These are phyloP conservation scores for Dysmachus trigonus DNA, from an alignment of 2,888 invertebrate genomes.

Conservation along the genomic window DNA sequence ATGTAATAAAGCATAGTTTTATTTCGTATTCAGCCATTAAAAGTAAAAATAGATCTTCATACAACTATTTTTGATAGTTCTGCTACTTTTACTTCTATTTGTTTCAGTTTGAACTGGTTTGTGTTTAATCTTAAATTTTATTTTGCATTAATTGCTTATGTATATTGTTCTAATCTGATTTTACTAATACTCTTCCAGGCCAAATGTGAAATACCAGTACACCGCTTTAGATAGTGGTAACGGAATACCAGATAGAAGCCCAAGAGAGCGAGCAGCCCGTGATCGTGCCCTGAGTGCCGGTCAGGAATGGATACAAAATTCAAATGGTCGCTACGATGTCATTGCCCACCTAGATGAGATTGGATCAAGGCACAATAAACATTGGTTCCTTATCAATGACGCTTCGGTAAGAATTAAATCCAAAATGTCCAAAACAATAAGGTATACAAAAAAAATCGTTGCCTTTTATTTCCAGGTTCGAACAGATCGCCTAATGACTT, in stretches of 20 bases:
- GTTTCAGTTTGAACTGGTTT: not conserved
- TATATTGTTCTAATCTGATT: not conserved
- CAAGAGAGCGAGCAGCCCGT: slow-evolving; percentile 71
- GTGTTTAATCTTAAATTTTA: not conserved
- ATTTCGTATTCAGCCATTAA: not conserved
- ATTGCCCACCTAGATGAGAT: slow-evolving; percentile 82
- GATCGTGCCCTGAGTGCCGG: slow-evolving; percentile 75
- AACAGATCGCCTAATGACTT: slow-evolving; percentile 64
- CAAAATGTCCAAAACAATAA: not conserved
- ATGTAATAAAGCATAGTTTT: not conserved
- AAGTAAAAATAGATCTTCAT: not conserved
- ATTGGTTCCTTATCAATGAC: slow-evolving; percentile 91
- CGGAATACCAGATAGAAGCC: slow-evolving; percentile 70
- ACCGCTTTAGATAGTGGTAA: slow-evolving; percentile 72
- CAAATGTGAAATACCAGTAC: slow-evolving; percentile 68
- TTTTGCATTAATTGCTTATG: not conserved
- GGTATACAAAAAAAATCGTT: not conserved
- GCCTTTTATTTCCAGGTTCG: slow-evolving; percentile 57
- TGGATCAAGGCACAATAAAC: slow-evolving; percentile 85
- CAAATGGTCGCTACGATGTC: slow-evolving; percentile 78
- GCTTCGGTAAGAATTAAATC: slow-evolving; percentile 68
- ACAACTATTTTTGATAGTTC: not conserved
- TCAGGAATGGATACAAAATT: slow-evolving; percentile 66
- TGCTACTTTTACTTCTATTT: not conserved
- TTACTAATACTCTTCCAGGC: slow-evolving; percentile 54